A percentile compares a stretch with the other conserved stretches of the same genome.
Conservation (phyloP, 23 tunicate genomes). For the Ascidia mentula region DNA sequence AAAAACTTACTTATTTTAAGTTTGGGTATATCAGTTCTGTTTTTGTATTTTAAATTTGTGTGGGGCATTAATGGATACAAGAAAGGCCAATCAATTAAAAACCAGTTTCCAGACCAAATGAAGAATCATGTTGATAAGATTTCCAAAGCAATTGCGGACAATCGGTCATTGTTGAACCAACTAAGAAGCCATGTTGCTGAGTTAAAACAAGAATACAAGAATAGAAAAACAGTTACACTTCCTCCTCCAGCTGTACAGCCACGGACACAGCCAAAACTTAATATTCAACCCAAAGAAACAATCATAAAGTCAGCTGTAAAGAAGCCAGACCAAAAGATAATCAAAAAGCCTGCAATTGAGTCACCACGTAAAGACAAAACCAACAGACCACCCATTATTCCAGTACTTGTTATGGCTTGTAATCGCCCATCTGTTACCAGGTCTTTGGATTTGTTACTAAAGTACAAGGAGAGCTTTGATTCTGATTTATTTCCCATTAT, state of each 20-base stretch:
- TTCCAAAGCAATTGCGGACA: background rate
- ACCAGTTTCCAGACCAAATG: background rate
- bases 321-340: too few species aligned
- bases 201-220: background rate
- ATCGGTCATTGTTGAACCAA: background rate
- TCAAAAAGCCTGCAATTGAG: background rate
- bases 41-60: background rate
- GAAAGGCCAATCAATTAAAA: background rate
- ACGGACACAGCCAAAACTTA: background rate
- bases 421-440: slow-evolving; percentile 88
- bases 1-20: background rate
- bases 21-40: background rate
- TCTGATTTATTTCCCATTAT: slow-evolving; percentile 58
- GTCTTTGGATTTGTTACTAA: slow-evolving; percentile 64
- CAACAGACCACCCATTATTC: slow-evolving; percentile 21
- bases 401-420: slow-evolving; percentile 70
- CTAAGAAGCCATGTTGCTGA: background rate
- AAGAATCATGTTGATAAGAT: background rate
- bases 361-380: background rate
- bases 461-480: background rate
- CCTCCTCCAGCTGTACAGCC: background rate
- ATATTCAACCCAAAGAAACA: background rate
- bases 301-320: too few species aligned
- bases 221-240: background rate
- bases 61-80: background rate